Conservation (phyloP, 30 jellyfish, hydroid and myxozoan species). For the Haliclystus octoradiatus region DNA sequence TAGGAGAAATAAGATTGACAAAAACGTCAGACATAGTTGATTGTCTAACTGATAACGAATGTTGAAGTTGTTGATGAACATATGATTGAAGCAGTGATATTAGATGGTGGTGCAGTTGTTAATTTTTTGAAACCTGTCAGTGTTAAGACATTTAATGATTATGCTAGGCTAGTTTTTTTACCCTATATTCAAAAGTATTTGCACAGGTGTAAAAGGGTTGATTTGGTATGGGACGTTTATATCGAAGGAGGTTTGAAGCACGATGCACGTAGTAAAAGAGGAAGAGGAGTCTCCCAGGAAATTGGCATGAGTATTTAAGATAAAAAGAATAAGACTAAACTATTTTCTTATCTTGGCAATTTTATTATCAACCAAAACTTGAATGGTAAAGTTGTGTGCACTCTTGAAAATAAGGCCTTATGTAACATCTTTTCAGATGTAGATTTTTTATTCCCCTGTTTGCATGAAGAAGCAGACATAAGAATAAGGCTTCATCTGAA, state of each 20-base stretch:
- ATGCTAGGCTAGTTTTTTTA: too few relatives aligned
- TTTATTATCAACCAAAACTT: constrained; percentile 12
- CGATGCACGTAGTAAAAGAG: constrained; percentile 23
- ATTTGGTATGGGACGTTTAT: constrained; percentile 50
- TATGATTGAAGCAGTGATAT: too few relatives aligned
- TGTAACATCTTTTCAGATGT: constrained; percentile 13
- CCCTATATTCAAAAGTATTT: too few relatives aligned
- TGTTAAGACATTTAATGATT: too few relatives aligned
- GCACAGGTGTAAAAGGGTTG: constrained; percentile 16
- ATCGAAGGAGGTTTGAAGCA: constrained; percentile 18
- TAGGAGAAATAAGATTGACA: too few relatives aligned
- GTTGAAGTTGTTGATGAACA: too few relatives aligned
- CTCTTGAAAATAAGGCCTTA: constrained; percentile 21
- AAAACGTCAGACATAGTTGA: too few relatives aligned
- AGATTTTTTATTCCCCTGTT: constrained; percentile 19
- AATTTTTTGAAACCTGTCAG: too few relatives aligned
- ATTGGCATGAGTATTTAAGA: constrained; percentile 31
- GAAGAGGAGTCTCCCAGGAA: constrained; percentile 20
- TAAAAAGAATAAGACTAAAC: constrained; percentile 19
- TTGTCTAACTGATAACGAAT: too few relatives aligned
- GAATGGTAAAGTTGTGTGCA: constrained; percentile 11
- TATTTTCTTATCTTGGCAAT: constrained; percentile 14
- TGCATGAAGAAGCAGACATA: constrained; percentile 30
- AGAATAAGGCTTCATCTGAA: constrained; percentile 17
- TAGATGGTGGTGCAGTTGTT: too few relatives aligned